phyloP scores from a whole-genome alignment of 1,140 invertebrate species.

The Drosophila saltans region DNA sequence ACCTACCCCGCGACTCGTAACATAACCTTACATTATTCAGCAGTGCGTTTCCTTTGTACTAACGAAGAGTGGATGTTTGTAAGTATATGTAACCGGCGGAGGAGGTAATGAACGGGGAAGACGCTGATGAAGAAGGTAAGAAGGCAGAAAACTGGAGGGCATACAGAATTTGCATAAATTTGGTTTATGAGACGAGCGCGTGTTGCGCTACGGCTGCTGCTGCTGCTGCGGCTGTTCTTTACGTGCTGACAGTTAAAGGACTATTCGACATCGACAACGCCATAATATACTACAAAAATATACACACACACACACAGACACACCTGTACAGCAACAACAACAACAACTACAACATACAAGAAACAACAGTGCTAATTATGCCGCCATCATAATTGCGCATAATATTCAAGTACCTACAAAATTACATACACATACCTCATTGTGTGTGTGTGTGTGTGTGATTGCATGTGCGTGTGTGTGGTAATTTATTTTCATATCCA shows the following conservation, averaged over 20 bases:
- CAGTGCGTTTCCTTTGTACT: constrained; percentile 59
- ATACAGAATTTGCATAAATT: constrained; percentile 67
- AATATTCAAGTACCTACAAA: constrained; percentile 50
- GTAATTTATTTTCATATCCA: constrained; percentile 2
- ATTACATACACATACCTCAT: constrained; percentile 2
- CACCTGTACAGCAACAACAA: not conserved
- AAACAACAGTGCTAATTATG: constrained; percentile 21
- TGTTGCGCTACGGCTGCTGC: constrained; percentile 29
- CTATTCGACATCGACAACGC: constrained; percentile 42
- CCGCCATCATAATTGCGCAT: constrained; percentile 61
- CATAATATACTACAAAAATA: constrained; percentile 24
- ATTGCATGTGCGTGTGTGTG: not conserved
- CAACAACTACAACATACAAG: not conserved
- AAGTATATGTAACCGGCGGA: not conserved
- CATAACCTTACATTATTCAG: constrained; percentile 75
- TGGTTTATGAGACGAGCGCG: constrained; percentile 58
- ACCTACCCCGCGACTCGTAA: constrained; percentile 26
- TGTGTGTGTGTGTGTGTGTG: constrained; percentile 1
- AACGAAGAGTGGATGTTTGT: not conserved
- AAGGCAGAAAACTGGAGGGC: constrained; percentile 12
- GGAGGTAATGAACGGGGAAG: not conserved
- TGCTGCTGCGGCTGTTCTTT: not conserved
- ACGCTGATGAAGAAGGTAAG: constrained; percentile 6
- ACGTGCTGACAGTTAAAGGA: constrained; percentile 38
- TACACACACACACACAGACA: not conserved